These are phyloP conservation scores for Mercenaria mercenaria DNA, from an alignment of 1,140 invertebrate genomes.

Conservation along the genomic window DNA sequence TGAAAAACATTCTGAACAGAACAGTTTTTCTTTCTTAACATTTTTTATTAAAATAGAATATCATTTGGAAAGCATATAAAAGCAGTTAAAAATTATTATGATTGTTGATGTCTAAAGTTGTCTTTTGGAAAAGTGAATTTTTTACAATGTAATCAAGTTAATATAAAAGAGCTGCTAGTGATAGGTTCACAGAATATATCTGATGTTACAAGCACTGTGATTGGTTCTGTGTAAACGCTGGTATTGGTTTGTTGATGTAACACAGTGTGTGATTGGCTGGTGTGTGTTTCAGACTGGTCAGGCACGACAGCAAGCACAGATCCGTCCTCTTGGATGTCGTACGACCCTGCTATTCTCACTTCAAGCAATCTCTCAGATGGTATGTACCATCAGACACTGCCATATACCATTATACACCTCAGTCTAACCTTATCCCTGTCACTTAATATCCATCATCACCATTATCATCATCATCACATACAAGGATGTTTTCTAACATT, in stretches of 20 bases:
- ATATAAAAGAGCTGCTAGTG: no score
- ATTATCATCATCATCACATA: no score
- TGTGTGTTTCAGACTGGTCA: slow-evolving; percentile 72
- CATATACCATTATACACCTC: slow-evolving; percentile 6
- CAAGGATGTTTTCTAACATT: no score
- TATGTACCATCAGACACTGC: slow-evolving; percentile 66
- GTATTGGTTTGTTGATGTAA: slow-evolving; percentile 42
- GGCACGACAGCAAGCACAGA: slow-evolving; percentile 20
- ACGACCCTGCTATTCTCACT: slow-evolving; percentile 95
- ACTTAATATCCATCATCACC: not conserved
- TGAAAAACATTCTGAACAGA: no score
- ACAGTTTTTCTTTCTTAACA: no score
- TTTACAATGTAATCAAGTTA: no score
- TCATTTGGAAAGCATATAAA: no score
- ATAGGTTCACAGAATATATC: no score
- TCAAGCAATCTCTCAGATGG: slow-evolving; percentile 85
- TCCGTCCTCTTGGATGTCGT: slow-evolving; percentile 90
- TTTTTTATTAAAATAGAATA: no score
- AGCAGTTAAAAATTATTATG: no score
- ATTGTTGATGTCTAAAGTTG: no score
- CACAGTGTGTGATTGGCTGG: slow-evolving; percentile 45
- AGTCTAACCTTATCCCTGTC: not conserved
- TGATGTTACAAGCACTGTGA: not conserved
- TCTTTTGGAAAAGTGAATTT: no score
- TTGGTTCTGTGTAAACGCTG: not conserved